Base-by-base conservation (phyloP, 2,113 vertebrate genomes). In the Archilochus colubris region DNA sequence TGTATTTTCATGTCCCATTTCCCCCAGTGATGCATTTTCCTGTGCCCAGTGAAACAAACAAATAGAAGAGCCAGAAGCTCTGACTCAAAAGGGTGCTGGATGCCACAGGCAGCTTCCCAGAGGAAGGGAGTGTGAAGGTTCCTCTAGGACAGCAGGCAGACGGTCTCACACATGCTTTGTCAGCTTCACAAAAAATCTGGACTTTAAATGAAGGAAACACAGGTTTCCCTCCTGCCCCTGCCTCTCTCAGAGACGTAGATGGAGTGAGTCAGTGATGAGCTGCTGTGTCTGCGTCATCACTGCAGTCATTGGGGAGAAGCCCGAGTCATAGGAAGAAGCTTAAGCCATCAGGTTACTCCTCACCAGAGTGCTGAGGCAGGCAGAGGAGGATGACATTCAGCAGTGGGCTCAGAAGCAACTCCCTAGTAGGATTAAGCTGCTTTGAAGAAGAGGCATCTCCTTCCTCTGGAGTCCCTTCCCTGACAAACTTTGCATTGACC, bases 181-280 rank as follows among this genome's bases (percentile, higher is more conserved):
- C 76, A 88, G 30, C 62, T 77, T 90, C 64, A 64, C 36, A 88
- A 91, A 92, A 88, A 84, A 61, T 50, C 17, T 22, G 36, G 85
- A 72, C 86, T 85, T 75, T 77, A 82, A 86, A 88, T 72, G 75
- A 93, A 77, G 28, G 68, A 81, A 87, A 31, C 50, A 79, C 50
- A 79, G 46, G 55, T 89, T 59, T 79, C 51, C 40, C 84, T 75
- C 68, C 58, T 86, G 87, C 40, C 68, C 75, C 82, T 94, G 80
- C 73, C 62, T 43, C 53, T 94, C 76, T 66, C 82, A 67, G 80
- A 78, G 67, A 76, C 4, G 1, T 79, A 1, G 7, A 59, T 38
- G 55, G 51, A 61, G 53, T 97, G 96, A 97, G 85, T 97, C 96
- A 96, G 76, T 31, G 89, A 75, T 94, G 92, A 95, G 88, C 62